Conservation (phyloP, 1,140 invertebrate species). For the Cyrtorhinus lividipennis region DNA sequence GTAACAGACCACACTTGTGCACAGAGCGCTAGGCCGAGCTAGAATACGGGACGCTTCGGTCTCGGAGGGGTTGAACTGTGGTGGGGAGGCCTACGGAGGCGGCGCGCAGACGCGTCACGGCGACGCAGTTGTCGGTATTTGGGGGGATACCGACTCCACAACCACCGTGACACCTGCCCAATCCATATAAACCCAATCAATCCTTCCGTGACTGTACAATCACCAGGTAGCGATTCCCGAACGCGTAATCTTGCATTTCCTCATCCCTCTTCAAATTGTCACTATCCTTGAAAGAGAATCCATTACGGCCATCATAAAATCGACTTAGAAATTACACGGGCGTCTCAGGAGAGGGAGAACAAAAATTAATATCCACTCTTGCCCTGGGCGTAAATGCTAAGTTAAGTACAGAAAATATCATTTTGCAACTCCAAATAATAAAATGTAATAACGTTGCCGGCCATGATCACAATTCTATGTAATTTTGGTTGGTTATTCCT, state of each 20-base stretch:
- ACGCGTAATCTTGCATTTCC: background rate
- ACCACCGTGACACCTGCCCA: background rate
- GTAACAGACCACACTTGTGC: slow-evolving; percentile 16
- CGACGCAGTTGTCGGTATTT: background rate
- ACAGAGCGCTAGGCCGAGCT: slow-evolving; percentile 6
- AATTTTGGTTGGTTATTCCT: too few relatives aligned
- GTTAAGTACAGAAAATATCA: too few relatives aligned
- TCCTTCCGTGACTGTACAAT: background rate
- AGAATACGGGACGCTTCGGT: slow-evolving; percentile 3
- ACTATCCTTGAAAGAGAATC: background rate
- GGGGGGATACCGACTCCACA: background rate
- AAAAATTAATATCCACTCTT: too few relatives aligned
- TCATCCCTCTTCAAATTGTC: background rate
- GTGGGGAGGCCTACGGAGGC: background rate
- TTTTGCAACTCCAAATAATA: too few relatives aligned
- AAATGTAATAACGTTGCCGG: too few relatives aligned
- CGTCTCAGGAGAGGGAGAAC: too few relatives aligned
- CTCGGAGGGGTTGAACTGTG: background rate
- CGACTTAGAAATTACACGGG: too few relatives aligned
- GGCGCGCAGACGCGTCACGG: background rate
- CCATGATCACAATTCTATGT: too few relatives aligned
- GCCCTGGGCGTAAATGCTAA: too few relatives aligned
- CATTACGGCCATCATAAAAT: too few relatives aligned
- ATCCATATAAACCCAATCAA: slow-evolving; percentile 8
- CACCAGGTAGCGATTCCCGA: background rate